Base-by-base conservation (phyloP, 2,113 vertebrate species). In the Corythaeola cristata region DNA sequence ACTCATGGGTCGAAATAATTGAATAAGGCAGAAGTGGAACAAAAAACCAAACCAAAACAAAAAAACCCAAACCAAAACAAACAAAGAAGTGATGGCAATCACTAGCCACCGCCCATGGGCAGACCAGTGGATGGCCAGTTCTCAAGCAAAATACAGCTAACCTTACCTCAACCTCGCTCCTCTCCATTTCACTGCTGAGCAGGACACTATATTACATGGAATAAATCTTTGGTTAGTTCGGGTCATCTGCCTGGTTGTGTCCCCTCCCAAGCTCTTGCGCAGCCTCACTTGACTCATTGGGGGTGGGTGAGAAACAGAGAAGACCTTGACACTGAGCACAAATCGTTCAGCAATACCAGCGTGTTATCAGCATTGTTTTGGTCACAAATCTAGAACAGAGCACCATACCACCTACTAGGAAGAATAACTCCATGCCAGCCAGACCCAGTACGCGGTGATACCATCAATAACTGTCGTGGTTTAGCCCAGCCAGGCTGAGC, bases 371-470 rank as follows among this genome's bases (percentile, higher is more conserved):
- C 35, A 10, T 8, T 15, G 19, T 27, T 90, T 53, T 41, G 50
- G 20, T 78, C 66, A 23, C 52, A 23, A 3, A 35, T 52, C 23
- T 62, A 27, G 52, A 60, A 4, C 39, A n/a, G 49, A 73, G 68
- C 37, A 15, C 20, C 4, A 3, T 27, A 8, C 26, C 60, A 24
- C 45, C 18, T 74, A 0, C 39, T 52, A 2, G 0, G 1, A 58
- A 50, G 30, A 35, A 3, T 32, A 44, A 41, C 21, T 45, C 24
- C n/a, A 33, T 68, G 26, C 5, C 23, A 72, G 58, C 11, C 58
- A 47, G 45, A 49, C 4, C 21, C 30, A 21, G 20, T 4, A 10
- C 2, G 2, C 0, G 0, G 33, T 6, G 22, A 27, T 59, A 14
- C 27, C 1, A 0, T 39, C 78, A 56, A 45, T 41, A n/a, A n/a